Conservation (phyloP, 2,113 vertebrate species). For the Eptesicus fuscus region DNA sequence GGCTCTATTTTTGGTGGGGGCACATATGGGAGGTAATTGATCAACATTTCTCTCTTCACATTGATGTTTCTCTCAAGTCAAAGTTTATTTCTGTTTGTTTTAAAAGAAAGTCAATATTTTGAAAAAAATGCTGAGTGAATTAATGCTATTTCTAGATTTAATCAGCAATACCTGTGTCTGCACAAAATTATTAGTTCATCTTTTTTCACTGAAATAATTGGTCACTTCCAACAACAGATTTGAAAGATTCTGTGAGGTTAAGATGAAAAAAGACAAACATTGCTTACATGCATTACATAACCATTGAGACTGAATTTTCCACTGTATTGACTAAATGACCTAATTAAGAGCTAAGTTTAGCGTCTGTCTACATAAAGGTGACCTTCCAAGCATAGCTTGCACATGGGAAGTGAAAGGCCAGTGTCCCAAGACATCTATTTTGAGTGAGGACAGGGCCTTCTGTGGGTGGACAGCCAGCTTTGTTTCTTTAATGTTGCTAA, state of each 20-base stretch:
- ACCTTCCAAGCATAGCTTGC: conserved; percentile 34
- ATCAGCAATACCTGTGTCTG: background rate
- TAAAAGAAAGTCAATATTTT: background rate
- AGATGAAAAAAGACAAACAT: conserved; percentile 29
- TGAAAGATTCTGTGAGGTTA: conserved; percentile 52
- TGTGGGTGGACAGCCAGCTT: background rate
- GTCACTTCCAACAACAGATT: conserved; percentile 13
- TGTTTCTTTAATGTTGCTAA: conserved; percentile 55
- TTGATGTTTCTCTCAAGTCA: background rate
- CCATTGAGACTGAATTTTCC: conserved; percentile 32
- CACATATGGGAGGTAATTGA: background rate
- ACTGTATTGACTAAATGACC: conserved; percentile 60
- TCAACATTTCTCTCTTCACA: background rate
- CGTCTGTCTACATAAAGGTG: background rate
- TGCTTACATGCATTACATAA: conserved; percentile 41
- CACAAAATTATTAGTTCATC: conserved; percentile 30
- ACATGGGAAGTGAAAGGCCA: background rate
- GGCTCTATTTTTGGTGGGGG: too few species aligned
- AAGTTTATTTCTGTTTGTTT: background rate
- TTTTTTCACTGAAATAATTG: conserved; percentile 47
- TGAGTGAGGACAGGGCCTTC: background rate
- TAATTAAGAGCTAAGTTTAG: conserved; percentile 54
- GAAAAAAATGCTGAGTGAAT: conserved; percentile 15
- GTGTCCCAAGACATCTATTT: background rate
- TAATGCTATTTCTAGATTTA: conserved; percentile 30